phyloP scores from a whole-genome alignment of 2,888 invertebrate genomes.

The Cerastoderma edule region DNA sequence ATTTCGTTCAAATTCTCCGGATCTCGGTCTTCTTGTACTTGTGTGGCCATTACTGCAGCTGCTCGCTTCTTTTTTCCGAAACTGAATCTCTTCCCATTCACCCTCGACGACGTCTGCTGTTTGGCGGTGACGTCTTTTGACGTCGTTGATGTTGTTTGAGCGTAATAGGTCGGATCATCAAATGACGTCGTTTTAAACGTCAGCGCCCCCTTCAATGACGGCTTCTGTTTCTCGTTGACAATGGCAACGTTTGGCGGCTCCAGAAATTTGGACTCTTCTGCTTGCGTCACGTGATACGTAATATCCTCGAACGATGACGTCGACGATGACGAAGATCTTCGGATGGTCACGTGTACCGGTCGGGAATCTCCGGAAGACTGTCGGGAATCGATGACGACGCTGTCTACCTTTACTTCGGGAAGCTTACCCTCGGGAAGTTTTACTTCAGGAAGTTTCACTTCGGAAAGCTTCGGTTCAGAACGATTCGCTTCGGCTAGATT shows the following conservation, averaged over 20 bases:
- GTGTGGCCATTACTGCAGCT: slow-evolving; percentile 18
- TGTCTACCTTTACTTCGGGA: too few species aligned
- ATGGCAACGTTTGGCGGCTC: slow-evolving; percentile 11
- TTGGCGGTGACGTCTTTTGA: slow-evolving; percentile 8
- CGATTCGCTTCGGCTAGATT: too few species aligned
- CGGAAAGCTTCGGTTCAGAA: too few species aligned
- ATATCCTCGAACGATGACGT: slow-evolving; percentile 61
- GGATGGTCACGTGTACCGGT: too few species aligned
- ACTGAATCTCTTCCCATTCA: slow-evolving; percentile 21
- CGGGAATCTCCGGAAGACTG: too few species aligned
- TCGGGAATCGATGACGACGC: too few species aligned
- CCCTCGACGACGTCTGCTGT: slow-evolving; percentile 19
- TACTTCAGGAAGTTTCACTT: too few species aligned
- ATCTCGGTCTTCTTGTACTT: slow-evolving; percentile 84
- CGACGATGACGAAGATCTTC: slow-evolving; percentile 46
- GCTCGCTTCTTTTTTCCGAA: slow-evolving; percentile 22
- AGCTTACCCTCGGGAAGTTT: too few species aligned
- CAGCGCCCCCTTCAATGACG: slow-evolving; percentile 14
- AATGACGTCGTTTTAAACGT: slow-evolving; percentile 51
- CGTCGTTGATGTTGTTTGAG: slow-evolving; percentile 39
- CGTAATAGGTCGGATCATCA: slow-evolving; percentile 40
- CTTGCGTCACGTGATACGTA: slow-evolving; percentile 3
- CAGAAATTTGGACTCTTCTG: slow-evolving; percentile 6
- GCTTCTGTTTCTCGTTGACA: slow-evolving; percentile 19
- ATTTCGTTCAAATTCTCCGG: slow-evolving; percentile 89